Evolutionary conservation across 2,113 vertebrate species (phyloP), one percentile per base, ranked within the genome.

Genomic region (Nettapus auritus): DNA sequence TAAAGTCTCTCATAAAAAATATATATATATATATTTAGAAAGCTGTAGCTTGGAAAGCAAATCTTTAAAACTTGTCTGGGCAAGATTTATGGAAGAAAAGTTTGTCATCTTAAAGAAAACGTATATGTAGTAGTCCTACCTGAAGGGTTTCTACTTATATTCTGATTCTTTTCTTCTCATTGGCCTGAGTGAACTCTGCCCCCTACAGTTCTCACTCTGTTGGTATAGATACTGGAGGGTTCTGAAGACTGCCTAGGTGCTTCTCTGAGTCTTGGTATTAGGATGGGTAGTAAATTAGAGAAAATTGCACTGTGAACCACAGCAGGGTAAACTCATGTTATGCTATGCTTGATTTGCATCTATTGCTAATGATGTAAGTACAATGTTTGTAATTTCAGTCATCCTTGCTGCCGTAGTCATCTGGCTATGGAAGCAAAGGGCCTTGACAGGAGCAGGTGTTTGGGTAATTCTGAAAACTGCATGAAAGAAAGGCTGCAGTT

Each of bases 391-490:
- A 77, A 73, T 91, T 68, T 75, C 82, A 74, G 82, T 86, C 19
- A 68, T 60, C 48, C 66, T 82, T 94, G 78, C n/a, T 86, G 76
- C 90, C 71, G 48, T 59, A 88, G 69, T 94, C 46, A 22, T 64
- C 82, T 80, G 55, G 28, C 28, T 69, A 38, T 62, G 60, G 69
- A 90, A 84, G 75, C 13, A 70, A 94, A 75, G 56, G 52, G 90
- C 42, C 75, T 88, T 85, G 78, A 86, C 48, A 81, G 70, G 17
- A 89, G 62, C 76, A 96, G 91, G 81, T 96, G 92, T 89, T 82
- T 81, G 75, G 53, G 55, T 80, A 95, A 87, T 93, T 82, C 63
- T 86, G 60, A 75, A 89, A 96, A 96, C 52, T 80, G 38, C 3
- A 2, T 46, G 67, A 63, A 91, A 90, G 87, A 93, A 90, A 88